Conservation (phyloP, 2,797 vertebrate genomes). For the Gouania willdenowi region DNA sequence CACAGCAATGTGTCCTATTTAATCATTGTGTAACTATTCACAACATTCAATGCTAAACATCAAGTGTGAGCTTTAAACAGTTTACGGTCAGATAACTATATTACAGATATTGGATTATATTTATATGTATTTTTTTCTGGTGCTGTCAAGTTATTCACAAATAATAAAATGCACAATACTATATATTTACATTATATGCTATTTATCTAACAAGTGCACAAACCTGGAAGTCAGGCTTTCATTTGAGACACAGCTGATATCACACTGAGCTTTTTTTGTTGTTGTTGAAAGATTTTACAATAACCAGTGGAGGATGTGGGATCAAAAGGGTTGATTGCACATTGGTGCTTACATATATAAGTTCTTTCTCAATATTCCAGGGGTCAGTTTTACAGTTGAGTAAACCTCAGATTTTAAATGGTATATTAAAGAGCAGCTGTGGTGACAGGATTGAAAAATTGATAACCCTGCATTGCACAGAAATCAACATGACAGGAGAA, state of each 20-base stretch:
- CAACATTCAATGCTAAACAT: no score
- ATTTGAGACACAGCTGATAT: conserved; percentile 15
- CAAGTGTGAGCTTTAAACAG: no score
- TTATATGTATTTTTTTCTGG: no score
- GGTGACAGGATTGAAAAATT: not conserved
- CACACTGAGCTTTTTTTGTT: conserved; percentile 29
- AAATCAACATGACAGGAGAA: conserved; percentile 29
- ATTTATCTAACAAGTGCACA: conserved; percentile 27
- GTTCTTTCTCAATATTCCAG: not conserved
- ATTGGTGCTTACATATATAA: conserved; percentile 11
- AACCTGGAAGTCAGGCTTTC: conserved; percentile 22
- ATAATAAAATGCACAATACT: no score
- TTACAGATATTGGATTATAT: no score
- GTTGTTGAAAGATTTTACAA: conserved; percentile 20
- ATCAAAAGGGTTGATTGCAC: conserved; percentile 11
- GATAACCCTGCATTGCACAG: conserved; percentile 8
- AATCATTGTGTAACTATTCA: no score
- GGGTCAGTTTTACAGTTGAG: not conserved
- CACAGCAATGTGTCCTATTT: no score
- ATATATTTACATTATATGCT: no score
- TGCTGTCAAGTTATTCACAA: no score
- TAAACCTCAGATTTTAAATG: not conserved
- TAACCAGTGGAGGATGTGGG: conserved; percentile 5
- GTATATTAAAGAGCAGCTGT: conserved; percentile 1
- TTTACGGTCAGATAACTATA: no score